These are phyloP conservation scores for Tamandua tetradactyla DNA, from an alignment of 2,797 vertebrate species.

Conservation along the genomic window DNA sequence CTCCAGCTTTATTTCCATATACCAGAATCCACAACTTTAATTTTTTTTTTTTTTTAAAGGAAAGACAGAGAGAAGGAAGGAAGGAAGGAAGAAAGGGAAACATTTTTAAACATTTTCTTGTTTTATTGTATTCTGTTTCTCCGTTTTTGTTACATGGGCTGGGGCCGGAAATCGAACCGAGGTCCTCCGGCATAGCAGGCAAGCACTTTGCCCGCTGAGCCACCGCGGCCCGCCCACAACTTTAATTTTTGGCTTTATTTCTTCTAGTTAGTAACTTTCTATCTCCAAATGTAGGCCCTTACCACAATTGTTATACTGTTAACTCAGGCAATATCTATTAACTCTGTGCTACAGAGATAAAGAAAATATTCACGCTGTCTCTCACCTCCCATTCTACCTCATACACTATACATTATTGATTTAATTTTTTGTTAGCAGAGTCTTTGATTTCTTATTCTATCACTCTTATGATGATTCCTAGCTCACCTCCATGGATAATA, in stretches of 20 bases:
- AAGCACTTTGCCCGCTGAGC: too few species aligned
- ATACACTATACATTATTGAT: neutral
- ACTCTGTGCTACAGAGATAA: neutral
- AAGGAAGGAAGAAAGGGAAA: too few species aligned
- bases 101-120: too few species aligned
- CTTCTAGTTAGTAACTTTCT: neutral
- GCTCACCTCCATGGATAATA: neutral
- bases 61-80: too few species aligned
- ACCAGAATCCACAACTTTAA: neutral
- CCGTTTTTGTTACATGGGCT: too few species aligned
- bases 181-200: too few species aligned
- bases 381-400: neutral
- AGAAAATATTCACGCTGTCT: neutral
- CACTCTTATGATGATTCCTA: neutral
- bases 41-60: too few species aligned
- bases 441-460: neutral
- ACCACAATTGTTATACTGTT: neutral
- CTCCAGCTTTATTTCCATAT: neutral
- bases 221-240: too few species aligned
- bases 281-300: neutral
- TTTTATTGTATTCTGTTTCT: too few species aligned
- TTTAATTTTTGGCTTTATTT: too few species aligned
- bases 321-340: neutral
- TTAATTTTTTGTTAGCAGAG: neutral
- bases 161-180: too few species aligned